Percentiles rank a stretch among this genome's conserved stretches.
Evolutionary conservation across 1,140 invertebrate genomes (phyloP).

Genomic region (Drosophila simulans): DNA sequence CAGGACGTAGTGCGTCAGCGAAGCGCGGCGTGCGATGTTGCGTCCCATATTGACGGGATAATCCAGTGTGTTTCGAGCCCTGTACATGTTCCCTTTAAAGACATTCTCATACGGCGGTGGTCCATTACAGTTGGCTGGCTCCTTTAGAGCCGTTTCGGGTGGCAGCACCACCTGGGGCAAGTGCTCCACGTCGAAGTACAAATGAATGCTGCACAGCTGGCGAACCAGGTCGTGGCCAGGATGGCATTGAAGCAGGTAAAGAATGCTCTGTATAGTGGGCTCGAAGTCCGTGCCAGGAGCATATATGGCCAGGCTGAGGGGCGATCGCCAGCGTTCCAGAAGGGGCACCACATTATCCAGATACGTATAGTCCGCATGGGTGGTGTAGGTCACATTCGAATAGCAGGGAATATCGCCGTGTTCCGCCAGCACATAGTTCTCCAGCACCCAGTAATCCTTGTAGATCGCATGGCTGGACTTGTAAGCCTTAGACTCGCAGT

Average conservation of each 20-base stretch:
- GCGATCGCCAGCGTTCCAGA: conserved; percentile 88
- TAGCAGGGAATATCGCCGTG: conserved; percentile 87
- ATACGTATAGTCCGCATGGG: conserved; percentile 95
- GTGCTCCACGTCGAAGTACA: conserved; percentile 92
- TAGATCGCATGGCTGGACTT: conserved; percentile 88
- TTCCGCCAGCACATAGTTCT: conserved; percentile 91
- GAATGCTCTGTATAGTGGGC: conserved; percentile 87
- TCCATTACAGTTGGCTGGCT: conserved; percentile 88
- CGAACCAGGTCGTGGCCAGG: conserved; percentile 87
- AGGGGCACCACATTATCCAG: conserved; percentile 94
- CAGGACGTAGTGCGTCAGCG: conserved; percentile 92
- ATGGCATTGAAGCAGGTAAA: conserved; percentile 88
- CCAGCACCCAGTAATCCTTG: conserved; percentile 94
- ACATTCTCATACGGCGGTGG: conserved; percentile 89
- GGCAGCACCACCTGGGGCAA: conserved; percentile 89
- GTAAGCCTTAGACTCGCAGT: conserved; percentile 88
- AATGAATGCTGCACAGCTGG: conserved; percentile 92
- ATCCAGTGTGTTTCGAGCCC: conserved; percentile 89
- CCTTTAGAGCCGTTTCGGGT: conserved; percentile 86
- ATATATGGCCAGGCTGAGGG: conserved; percentile 90
- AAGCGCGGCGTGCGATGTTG: conserved; percentile 92
- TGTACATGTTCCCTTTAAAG: conserved; percentile 88
- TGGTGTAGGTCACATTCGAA: conserved; percentile 94
- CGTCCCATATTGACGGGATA: conserved; percentile 95
- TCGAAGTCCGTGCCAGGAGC: conserved; percentile 89